phyloP scores from a whole-genome alignment of 2,113 vertebrate genomes.

The Salvelinus fontinalis region DNA sequence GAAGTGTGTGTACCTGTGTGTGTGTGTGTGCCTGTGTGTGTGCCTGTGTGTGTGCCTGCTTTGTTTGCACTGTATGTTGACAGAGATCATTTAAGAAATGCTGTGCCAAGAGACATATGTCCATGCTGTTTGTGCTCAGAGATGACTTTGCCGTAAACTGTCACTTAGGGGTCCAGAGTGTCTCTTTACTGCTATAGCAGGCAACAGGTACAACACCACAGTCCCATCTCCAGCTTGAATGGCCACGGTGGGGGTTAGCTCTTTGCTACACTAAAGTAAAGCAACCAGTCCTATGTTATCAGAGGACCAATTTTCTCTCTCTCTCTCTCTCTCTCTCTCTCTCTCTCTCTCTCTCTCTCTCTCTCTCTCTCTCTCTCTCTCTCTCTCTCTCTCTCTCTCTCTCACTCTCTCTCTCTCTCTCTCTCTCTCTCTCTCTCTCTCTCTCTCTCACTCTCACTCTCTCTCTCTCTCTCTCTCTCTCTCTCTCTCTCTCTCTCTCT shows the following conservation, averaged over 20 bases:
- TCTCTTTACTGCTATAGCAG: background rate
- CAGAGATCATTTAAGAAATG: slow-evolving; percentile 1
- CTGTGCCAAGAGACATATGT: slow-evolving; percentile 20
- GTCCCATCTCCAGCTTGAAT: background rate
- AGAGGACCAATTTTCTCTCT: background rate
- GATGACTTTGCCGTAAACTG: slow-evolving; percentile 5
- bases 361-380: too few relatives aligned
- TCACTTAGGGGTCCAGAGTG: background rate
- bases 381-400: too few relatives aligned
- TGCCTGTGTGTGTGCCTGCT: background rate
- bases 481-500: too few relatives aligned
- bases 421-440: too few relatives aligned
- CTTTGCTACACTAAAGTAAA: slow-evolving; percentile 5
- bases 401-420: too few relatives aligned
- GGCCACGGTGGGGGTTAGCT: background rate
- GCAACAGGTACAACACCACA: background rate
- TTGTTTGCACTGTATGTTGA: slow-evolving; percentile 1
- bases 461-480: too few relatives aligned
- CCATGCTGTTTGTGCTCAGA: background rate
- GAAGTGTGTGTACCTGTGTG: background rate
- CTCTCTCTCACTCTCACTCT: too few relatives aligned
- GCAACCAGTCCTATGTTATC: slow-evolving; percentile 7
- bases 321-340: too few relatives aligned
- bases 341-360: too few relatives aligned
- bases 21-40: background rate